phyloP scores from a whole-genome alignment of 1,140 invertebrate species.

The Leptopilina clavipes region DNA sequence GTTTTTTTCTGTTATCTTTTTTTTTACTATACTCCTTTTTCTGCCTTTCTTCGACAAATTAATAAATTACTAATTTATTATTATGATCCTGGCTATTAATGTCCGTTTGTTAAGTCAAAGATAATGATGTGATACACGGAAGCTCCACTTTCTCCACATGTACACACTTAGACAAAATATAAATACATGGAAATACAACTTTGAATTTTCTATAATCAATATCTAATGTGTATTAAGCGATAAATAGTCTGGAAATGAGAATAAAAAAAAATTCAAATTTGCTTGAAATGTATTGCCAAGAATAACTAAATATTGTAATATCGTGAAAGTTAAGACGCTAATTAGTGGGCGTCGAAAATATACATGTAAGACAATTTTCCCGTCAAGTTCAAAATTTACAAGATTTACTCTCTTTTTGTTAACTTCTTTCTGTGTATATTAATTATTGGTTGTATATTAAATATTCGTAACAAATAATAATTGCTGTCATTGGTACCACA shows the following conservation, averaged over 20 bases:
- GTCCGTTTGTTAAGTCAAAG: slow-evolving; percentile 14
- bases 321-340: slow-evolving; percentile 19
- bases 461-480: too few species aligned
- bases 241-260: neutral
- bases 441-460: too few species aligned
- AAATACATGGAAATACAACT: neutral
- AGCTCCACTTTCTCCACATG: slow-evolving; percentile 14
- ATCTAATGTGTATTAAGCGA: too few species aligned
- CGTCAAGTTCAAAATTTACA: neutral
- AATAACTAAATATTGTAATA: neutral
- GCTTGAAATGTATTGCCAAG: slow-evolving; percentile 10
- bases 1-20: neutral
- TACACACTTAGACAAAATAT: too few species aligned
- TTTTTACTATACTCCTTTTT: neutral
- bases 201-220: neutral
- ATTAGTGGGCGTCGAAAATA: slow-evolving; percentile 16
- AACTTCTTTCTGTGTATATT: too few species aligned
- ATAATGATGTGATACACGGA: slow-evolving; percentile 34
- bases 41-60: neutral
- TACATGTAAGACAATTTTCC: slow-evolving; percentile 3
- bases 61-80: slow-evolving; percentile 15
- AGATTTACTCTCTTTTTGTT: neutral
- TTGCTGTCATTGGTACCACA: too few species aligned
- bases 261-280: neutral
- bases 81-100: slow-evolving; percentile 15